Evolutionary conservation across 2,113 vertebrate genomes (phyloP).

Genomic region (Campylomormyrus tamandua): DNA sequence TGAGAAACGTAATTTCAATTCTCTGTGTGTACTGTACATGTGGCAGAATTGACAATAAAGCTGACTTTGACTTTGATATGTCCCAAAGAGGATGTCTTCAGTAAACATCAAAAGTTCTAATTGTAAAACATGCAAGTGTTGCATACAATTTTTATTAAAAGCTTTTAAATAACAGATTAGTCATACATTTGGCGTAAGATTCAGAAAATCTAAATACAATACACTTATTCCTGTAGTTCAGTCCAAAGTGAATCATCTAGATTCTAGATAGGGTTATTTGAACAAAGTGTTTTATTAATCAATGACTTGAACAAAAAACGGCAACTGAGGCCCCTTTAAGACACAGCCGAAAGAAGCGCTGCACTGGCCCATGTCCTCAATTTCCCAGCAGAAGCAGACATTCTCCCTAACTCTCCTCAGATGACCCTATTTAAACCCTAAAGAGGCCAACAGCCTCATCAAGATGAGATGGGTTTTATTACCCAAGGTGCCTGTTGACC

Average conservation of each 20-base stretch:
- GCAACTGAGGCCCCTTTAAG: neutral
- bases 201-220: neutral
- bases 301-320: neutral
- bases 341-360: neutral
- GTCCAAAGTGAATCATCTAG: neutral
- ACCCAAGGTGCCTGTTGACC: neutral
- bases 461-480: neutral
- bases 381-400: neutral
- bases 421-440: neutral
- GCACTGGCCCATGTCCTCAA: neutral
- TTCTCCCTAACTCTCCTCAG: neutral
- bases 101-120: constrained; percentile 42
- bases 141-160: constrained; percentile 38
- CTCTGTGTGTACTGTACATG: too few relatives aligned
- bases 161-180: constrained; percentile 38
- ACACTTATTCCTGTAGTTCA: neutral
- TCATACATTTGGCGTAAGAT: constrained; percentile 32
- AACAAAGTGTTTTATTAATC: neutral
- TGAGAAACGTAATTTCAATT: too few relatives aligned
- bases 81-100: constrained; percentile 29
- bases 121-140: constrained; percentile 36
- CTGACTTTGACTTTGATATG: neutral
- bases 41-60: too few relatives aligned
- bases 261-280: neutral
- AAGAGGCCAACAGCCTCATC: neutral